phyloP scores from a whole-genome alignment of 1,140 invertebrate species.

The Macrobrachium nipponense region DNA sequence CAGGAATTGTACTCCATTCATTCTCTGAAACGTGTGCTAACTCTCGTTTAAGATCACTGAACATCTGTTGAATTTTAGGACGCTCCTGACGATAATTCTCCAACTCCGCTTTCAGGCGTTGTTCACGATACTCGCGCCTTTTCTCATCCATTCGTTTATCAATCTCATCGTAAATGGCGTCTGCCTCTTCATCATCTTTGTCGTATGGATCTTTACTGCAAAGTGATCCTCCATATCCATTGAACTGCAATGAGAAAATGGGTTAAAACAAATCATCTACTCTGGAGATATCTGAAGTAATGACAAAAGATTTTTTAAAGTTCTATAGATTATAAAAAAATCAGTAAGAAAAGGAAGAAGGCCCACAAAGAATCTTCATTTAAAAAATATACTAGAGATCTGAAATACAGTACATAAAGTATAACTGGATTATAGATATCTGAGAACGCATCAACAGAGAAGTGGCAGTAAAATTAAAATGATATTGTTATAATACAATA shows the following conservation, averaged over 20 bases:
- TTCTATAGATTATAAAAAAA: too few relatives aligned
- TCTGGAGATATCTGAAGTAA: too few relatives aligned
- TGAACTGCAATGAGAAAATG: constrained; percentile 75
- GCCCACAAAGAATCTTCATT: too few relatives aligned
- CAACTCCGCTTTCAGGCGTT: constrained; percentile 80
- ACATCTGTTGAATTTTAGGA: constrained; percentile 99
- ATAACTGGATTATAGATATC: too few relatives aligned
- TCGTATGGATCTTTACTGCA: constrained; percentile 99
- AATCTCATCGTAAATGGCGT: constrained; percentile 98
- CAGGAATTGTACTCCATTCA: constrained; percentile 97
- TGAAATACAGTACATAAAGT: too few relatives aligned
- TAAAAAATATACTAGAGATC: too few relatives aligned
- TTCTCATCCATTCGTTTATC: constrained; percentile 99
- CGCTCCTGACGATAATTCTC: constrained; percentile 98
- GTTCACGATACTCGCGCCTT: constrained; percentile 93
- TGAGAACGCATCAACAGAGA: too few relatives aligned
- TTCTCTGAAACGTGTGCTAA: constrained; percentile 87
- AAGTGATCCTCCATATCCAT: constrained; percentile 97
- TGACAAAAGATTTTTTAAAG: too few relatives aligned
- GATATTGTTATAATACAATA: too few relatives aligned
- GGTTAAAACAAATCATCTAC: background rate
- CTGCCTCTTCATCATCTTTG: constrained; percentile 99
- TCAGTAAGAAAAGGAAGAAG: too few relatives aligned
- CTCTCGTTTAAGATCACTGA: constrained; percentile 96
- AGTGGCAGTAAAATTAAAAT: too few relatives aligned